Percentiles rank a stretch among this genome's conserved stretches.
phyloP scores from a whole-genome alignment of 2,888 invertebrate genomes.

The Palloptera scutellata region DNA sequence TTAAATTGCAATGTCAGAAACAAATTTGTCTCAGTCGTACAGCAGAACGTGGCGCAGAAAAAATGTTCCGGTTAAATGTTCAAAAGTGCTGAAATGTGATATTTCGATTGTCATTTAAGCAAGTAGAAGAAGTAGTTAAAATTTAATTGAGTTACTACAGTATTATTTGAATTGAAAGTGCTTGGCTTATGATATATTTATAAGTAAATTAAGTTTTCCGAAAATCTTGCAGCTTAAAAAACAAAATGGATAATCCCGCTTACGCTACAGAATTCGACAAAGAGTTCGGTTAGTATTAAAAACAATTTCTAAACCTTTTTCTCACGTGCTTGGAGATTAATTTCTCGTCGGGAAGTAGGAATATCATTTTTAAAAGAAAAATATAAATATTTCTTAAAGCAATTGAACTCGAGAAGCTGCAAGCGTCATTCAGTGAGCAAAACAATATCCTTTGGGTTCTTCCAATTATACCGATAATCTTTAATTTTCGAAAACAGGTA shows the following conservation, averaged over 20 bases:
- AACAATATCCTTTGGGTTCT: too few relatives aligned
- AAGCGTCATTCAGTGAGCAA: too few relatives aligned
- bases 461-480: too few relatives aligned
- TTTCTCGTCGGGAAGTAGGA: too few relatives aligned
- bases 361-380: too few relatives aligned
- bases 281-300: slow-evolving; percentile 43
- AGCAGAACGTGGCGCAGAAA: slow-evolving; percentile 1
- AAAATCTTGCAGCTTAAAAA: not conserved
- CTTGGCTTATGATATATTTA: not conserved
- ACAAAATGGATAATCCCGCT: slow-evolving; percentile 52
- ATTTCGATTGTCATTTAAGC: not conserved
- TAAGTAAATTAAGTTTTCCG: not conserved
- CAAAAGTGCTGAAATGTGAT: slow-evolving; percentile 25
- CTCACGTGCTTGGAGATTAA: too few relatives aligned
- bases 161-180: not conserved
- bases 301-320: not conserved
- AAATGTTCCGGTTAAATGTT: slow-evolving; percentile 2
- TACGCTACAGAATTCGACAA: slow-evolving; percentile 49
- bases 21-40: slow-evolving; percentile 11
- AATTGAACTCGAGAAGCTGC: too few relatives aligned
- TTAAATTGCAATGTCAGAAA: slow-evolving; percentile 24
- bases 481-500: too few relatives aligned
- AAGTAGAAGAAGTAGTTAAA: not conserved
- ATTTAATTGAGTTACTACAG: not conserved
- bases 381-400: too few relatives aligned